A percentile compares a stretch with the other conserved stretches of the same genome.
Evolutionary conservation across 2,888 invertebrate species (phyloP).

Genomic region (Aromia moschata): DNA sequence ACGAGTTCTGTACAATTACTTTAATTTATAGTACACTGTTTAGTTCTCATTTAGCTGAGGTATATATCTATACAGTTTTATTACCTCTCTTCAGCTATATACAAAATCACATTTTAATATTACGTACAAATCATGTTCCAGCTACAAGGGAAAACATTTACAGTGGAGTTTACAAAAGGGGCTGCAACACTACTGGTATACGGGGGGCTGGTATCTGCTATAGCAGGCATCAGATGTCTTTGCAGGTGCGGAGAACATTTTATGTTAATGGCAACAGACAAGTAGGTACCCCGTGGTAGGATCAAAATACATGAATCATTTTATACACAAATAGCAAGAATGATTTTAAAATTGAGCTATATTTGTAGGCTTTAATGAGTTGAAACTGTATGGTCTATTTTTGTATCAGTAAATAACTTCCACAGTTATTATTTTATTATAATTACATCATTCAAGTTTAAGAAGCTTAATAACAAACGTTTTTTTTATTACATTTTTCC

Average conservation of each 20-base stretch:
- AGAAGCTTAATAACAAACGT: too few relatives aligned
- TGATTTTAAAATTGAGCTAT: too few relatives aligned
- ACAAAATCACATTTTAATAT: slow-evolving; percentile 63
- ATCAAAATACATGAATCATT: neutral
- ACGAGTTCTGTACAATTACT: slow-evolving; percentile 44
- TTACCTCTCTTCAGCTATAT: slow-evolving; percentile 50
- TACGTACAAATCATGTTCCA: slow-evolving; percentile 56
- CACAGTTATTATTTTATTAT: neutral
- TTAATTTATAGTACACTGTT: slow-evolving; percentile 36
- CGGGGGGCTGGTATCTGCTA: neutral
- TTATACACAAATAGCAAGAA: too few relatives aligned
- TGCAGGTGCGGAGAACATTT: slow-evolving; percentile 7
- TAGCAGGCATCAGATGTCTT: slow-evolving; percentile 8
- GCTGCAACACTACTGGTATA: slow-evolving; percentile 13
- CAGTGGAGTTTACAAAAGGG: slow-evolving; percentile 11
- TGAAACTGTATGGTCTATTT: neutral
- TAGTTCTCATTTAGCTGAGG: slow-evolving; percentile 21
- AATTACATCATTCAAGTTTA: too few relatives aligned
- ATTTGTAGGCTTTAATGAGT: too few relatives aligned
- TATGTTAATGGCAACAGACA: slow-evolving; percentile 16
- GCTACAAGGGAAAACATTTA: slow-evolving; percentile 25
- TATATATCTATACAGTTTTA: slow-evolving; percentile 43
- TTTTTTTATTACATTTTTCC: too few relatives aligned
- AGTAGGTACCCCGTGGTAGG: neutral
- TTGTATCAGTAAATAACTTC: neutral